Evolutionary conservation across 2,888 invertebrate species (phyloP).

Genomic region (Pteria penguin): DNA sequence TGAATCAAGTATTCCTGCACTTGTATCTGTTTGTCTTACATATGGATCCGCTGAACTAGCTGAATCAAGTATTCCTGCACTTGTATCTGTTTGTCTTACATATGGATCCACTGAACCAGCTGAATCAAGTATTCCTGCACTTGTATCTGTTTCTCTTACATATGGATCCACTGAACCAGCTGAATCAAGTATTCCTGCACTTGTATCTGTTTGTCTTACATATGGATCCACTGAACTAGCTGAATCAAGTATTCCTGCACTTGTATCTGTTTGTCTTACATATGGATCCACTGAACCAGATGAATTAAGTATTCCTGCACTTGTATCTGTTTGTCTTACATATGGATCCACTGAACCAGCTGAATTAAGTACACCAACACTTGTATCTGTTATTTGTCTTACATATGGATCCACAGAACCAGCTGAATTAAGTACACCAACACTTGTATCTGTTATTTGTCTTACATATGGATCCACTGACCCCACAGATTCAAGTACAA

Average conservation of each 20-base stretch:
- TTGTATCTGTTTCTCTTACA: not conserved
- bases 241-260: not conserved
- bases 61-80: not conserved
- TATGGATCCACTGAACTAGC: not conserved
- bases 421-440: not conserved
- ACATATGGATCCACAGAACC: slow-evolving; percentile 8
- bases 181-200: not conserved
- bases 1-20: not conserved
- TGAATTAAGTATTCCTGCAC: not conserved
- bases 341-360: not conserved
- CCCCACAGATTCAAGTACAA: not conserved
- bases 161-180: not conserved
- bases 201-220: not conserved
- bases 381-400: not conserved
- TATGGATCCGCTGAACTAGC: not conserved
- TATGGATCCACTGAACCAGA: not conserved
- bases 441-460: not conserved
- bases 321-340: not conserved
- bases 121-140: not conserved
- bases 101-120: not conserved
- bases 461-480: slow-evolving; percentile 8
- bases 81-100: not conserved
- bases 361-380: not conserved
- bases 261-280: not conserved
- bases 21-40: slow-evolving; percentile 1